Percentiles rank a stretch among this genome's conserved stretches.
phyloP scores from a whole-genome alignment of 2,888 invertebrate species.

The Harpagoxenus sublaevis region DNA sequence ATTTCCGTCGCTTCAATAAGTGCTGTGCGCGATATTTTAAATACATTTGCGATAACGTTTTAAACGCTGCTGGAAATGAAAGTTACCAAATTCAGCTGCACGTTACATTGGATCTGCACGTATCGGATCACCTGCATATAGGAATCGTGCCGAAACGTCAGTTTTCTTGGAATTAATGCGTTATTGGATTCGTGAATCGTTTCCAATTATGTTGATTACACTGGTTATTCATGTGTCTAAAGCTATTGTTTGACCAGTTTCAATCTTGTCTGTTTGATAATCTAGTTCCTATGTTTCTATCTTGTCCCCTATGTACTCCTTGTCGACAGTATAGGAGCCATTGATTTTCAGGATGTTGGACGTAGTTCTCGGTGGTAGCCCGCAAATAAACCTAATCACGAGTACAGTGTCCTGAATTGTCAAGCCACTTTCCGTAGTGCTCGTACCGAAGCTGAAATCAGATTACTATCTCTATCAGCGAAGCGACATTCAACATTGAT shows the following conservation, averaged over 20 bases:
- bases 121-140: not conserved
- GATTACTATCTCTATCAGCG: slow-evolving; percentile 64
- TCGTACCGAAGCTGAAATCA: slow-evolving; percentile 57
- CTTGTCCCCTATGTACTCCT: slow-evolving; percentile 63
- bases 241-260: slow-evolving; percentile 66
- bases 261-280: slow-evolving; percentile 69
- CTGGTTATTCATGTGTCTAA: slow-evolving; percentile 37
- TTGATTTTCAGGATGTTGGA: slow-evolving; percentile 80
- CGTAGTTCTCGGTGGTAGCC: slow-evolving; percentile 76
- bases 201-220: slow-evolving; percentile 50
- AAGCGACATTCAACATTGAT: slow-evolving; percentile 58
- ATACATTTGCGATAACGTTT: slow-evolving; percentile 44
- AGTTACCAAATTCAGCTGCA: slow-evolving; percentile 14
- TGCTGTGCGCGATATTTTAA: slow-evolving; percentile 53
- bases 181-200: slow-evolving; percentile 44
- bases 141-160: slow-evolving; percentile 4
- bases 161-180: slow-evolving; percentile 34
- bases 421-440: slow-evolving; percentile 77
- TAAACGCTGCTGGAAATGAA: slow-evolving; percentile 8
- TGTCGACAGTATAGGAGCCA: slow-evolving; percentile 69
- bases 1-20: slow-evolving; percentile 41
- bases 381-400: slow-evolving; percentile 84
- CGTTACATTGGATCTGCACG: not conserved
- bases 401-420: slow-evolving; percentile 78
- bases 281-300: slow-evolving; percentile 60